phyloP scores from a whole-genome alignment of 2,113 vertebrate genomes.

The Hippotragus niger region DNA sequence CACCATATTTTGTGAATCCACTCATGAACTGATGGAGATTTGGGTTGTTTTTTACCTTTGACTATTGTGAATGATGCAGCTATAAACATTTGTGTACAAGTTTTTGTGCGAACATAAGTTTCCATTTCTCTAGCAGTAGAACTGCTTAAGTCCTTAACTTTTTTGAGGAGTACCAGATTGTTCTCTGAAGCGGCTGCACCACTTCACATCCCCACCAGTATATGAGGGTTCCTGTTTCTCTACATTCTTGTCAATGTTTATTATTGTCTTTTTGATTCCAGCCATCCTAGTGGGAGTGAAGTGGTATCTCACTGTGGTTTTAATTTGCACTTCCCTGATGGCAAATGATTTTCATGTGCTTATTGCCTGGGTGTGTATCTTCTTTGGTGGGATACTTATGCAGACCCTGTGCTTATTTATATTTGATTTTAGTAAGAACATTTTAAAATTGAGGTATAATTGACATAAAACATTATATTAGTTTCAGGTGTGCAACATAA shows the following conservation, averaged over 20 bases:
- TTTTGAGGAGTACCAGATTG: neutral
- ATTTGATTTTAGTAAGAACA: neutral
- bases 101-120: neutral
- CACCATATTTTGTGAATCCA: neutral
- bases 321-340: neutral
- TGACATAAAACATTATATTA: neutral
- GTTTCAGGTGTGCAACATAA: neutral
- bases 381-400: neutral
- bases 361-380: neutral
- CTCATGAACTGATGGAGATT: neutral
- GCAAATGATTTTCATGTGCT: neutral
- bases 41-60: neutral
- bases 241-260: neutral
- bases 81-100: no score
- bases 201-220: neutral
- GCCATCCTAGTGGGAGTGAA: neutral
- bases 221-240: neutral
- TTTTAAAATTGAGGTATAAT: neutral
- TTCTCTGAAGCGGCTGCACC: neutral
- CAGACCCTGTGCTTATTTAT: neutral
- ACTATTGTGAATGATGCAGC: neutral
- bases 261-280: neutral
- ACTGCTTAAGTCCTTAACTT: neutral
- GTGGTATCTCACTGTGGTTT: neutral
- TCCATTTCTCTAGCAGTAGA: neutral